Percentiles rank a stretch among this genome's conserved stretches.
phyloP scores from a whole-genome alignment of 2,113 vertebrate species.

The Aspiorhynchus laticeps region DNA sequence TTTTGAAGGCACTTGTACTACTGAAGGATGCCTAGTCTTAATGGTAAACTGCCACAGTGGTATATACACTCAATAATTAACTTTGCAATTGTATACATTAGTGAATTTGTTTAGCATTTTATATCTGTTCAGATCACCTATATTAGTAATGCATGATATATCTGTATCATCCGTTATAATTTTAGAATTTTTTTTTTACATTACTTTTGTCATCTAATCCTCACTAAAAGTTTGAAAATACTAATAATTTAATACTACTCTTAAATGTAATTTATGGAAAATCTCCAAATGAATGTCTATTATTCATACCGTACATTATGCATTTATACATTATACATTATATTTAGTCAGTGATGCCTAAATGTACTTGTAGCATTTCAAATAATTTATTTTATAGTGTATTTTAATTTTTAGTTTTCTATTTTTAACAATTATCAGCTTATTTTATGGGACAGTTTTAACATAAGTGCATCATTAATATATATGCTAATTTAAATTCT shows the following conservation, averaged over 20 bases:
- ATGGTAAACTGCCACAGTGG: background rate
- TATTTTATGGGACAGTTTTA: background rate
- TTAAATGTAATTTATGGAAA: too few species aligned
- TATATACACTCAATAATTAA: background rate
- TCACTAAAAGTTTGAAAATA: background rate
- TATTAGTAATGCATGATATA: background rate
- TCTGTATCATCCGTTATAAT: background rate
- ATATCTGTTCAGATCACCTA: background rate
- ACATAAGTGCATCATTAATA: background rate
- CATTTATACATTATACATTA: too few species aligned
- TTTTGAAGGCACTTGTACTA: background rate
- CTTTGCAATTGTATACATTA: background rate
- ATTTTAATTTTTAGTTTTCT: background rate
- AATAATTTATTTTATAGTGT: background rate
- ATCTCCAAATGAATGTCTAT: background rate
- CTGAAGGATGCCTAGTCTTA: background rate
- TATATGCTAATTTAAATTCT: too few species aligned
- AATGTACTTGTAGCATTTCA: background rate
- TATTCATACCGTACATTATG: background rate
- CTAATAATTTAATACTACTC: too few species aligned
- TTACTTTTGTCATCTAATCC: background rate
- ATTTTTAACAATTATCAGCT: background rate
- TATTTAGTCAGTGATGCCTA: background rate
- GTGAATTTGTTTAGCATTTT: background rate
- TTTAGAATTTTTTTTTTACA: background rate